Evolutionary conservation across 2,113 vertebrate species (phyloP), one percentile per base, ranked within the genome.

Genomic region (Tichodroma muraria): DNA sequence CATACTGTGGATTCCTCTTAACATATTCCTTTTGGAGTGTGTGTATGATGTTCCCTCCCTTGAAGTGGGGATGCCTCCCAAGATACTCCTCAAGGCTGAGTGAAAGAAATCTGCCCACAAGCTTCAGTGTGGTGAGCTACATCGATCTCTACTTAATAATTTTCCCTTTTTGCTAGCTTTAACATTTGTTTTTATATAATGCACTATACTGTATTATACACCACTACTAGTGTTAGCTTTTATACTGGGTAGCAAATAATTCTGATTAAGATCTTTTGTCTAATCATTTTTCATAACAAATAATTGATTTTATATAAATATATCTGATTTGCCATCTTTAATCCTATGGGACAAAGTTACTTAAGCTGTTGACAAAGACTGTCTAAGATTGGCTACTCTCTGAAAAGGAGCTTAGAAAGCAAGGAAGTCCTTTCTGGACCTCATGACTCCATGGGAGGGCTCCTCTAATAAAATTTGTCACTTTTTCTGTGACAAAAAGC

Each of bases 71-170:
- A 27, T 44, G 27, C 9, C 31, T 15, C 11, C 25, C 27, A 33
- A 19, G 9, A 27, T 9, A 22, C 4, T 44, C 8, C 31, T 44
- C 1, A 16, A 66, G 8, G 21, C 3, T 0, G 0, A 50, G 11
- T 44, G 53, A 52, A 50, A 52, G 17, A 50, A 76, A 59, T 27
- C 25, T 66, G 37, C 11, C 25, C 53, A 31, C 0, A 5, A 22
- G 17, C 4, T 50, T 37, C 37, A 17, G 23, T 37, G 27, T 27
- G 53, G 16, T 68, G 53, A 60, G 17, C 50, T 44, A 37, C 44
- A 37, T 33, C 1, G 0, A 31, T 4, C 21, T 59, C 44, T 57
- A 2, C 31, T 57, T 49, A 17, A 49, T 5, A 66, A 25, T 31
- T 35, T 15, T 14, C 57, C 15, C 35, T 59, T 85, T 75, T 59